phyloP scores from a whole-genome alignment of 2,113 vertebrate species.

The Gavialis gangeticus region DNA sequence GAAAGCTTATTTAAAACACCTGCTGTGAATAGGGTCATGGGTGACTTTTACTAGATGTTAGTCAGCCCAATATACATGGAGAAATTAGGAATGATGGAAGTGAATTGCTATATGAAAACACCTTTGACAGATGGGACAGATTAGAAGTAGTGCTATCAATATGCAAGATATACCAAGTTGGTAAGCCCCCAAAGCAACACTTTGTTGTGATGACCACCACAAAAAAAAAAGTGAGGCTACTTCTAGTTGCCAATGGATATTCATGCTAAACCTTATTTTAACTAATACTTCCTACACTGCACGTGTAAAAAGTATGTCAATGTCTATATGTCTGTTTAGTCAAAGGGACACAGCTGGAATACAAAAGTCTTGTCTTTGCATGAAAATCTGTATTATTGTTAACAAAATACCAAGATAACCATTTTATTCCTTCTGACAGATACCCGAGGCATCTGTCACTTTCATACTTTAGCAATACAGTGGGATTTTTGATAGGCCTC shows the following conservation, averaged over 20 bases:
- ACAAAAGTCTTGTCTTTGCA: not conserved
- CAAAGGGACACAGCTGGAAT: not conserved
- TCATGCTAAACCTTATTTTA: not conserved
- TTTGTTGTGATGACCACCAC: not conserved
- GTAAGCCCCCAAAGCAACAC: not conserved
- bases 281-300: not conserved
- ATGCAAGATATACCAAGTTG: not conserved
- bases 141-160: not conserved
- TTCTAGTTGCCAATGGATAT: not conserved
- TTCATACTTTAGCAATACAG: not conserved
- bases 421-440: not conserved
- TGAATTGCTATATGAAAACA: not conserved
- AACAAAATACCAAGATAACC: not conserved
- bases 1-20: not conserved
- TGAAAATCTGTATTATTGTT: not conserved
- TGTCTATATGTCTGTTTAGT: not conserved
- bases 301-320: not conserved
- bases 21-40: not conserved
- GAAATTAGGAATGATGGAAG: not conserved
- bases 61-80: not conserved
- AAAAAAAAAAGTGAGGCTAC: not conserved
- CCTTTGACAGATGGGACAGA: not conserved
- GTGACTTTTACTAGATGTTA: not conserved
- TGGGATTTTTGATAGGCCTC: fast-evolving
- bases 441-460: not conserved